These are phyloP conservation scores for Caenorhabditis inopinata DNA, from an alignment of 1,140 invertebrate species.

Conservation along the genomic window DNA sequence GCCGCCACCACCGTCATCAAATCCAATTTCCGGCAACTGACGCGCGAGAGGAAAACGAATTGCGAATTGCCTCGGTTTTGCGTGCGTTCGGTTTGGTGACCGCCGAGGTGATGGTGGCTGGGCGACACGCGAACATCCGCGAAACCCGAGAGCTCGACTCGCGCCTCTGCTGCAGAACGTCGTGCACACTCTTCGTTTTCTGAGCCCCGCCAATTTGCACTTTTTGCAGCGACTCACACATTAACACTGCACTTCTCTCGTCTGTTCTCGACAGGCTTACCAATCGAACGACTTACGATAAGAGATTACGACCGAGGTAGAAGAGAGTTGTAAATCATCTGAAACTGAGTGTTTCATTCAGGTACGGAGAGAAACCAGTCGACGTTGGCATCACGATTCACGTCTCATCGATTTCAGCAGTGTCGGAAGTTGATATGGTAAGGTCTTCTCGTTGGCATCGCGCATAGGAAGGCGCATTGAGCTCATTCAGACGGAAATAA, in stretches of 20 bases:
- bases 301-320: constrained; percentile 87
- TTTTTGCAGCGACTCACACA: constrained; percentile 24
- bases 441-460: no score
- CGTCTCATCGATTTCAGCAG: constrained; percentile 61
- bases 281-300: constrained; percentile 76
- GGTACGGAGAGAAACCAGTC: constrained; percentile 79
- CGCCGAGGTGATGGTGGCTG: neutral
- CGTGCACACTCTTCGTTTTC: no score
- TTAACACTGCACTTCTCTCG: constrained; percentile 45
- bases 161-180: no score
- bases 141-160: no score
- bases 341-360: no score
- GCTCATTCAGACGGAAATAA: no score
- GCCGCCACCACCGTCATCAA: neutral
- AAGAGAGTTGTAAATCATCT: no score
- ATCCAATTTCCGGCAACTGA: constrained; percentile 30
- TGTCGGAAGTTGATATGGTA: constrained; percentile 64
- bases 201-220: no score
- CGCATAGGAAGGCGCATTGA: no score
- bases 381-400: constrained; percentile 65
- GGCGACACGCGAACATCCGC: no score
- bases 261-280: constrained; percentile 57
- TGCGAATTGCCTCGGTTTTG: neutral
- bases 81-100: neutral
- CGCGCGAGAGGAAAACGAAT: neutral